Conservation (phyloP, 2,113 vertebrate species). For the Peucedramus taeniatus region DNA sequence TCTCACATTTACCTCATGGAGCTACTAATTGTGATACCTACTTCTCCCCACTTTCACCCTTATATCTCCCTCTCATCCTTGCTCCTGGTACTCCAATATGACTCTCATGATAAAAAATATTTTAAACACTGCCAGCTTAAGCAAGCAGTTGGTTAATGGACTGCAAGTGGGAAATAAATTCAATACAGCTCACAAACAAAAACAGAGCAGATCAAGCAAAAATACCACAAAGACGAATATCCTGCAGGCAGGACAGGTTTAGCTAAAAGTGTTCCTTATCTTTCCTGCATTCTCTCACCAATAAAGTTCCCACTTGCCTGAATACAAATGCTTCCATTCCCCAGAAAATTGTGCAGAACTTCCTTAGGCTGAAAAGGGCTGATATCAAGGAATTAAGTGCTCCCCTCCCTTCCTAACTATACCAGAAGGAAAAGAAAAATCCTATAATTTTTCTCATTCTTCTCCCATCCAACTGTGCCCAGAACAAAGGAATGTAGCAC, state of each 20-base stretch:
- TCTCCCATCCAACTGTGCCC: neutral
- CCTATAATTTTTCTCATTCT: neutral
- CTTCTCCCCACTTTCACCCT: neutral
- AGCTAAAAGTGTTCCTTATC: neutral
- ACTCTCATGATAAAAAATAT: neutral
- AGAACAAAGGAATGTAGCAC: neutral
- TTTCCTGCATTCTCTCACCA: neutral
- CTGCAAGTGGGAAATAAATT: neutral
- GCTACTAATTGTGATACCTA: neutral
- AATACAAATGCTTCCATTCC: neutral
- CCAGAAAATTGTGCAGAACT: neutral
- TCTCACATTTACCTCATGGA: neutral
- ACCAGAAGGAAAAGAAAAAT: neutral
- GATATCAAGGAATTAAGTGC: neutral
- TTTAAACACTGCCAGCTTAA: neutral
- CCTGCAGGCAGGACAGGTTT: neutral
- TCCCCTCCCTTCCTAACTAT: neutral
- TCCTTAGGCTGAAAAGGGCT: neutral
- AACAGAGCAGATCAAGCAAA: neutral
- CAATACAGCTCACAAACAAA: neutral
- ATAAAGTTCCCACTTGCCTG: neutral
- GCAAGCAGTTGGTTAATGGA: neutral
- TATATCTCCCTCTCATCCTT: neutral
- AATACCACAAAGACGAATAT: neutral
- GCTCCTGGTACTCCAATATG: neutral